Evolutionary conservation across 92 coral and sea anemone species (phyloP).

Genomic region (Actinostola sp.): DNA sequence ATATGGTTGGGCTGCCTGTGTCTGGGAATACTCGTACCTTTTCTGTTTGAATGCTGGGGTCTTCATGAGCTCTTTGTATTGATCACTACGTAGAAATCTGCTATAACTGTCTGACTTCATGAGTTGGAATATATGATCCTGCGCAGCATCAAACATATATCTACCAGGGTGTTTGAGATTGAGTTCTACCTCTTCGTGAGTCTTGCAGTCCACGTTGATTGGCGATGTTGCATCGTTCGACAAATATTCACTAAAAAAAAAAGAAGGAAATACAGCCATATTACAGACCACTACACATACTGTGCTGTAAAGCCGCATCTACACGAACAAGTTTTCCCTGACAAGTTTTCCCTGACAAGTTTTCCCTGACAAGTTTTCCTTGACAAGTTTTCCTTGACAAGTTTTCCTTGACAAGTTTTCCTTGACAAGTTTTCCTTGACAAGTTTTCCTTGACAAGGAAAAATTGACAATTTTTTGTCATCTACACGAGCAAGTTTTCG

Average conservation of each 20-base stretch:
- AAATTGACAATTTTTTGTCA: too few relatives aligned
- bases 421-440: too few relatives aligned
- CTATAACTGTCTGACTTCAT: slow-evolving; percentile 99
- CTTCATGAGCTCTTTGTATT: slow-evolving; percentile 87
- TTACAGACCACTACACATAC: not conserved
- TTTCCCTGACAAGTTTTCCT: too few relatives aligned
- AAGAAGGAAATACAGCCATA: not conserved
- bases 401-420: too few relatives aligned
- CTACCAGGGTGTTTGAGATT: slow-evolving; percentile 81
- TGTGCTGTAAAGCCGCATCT: too few relatives aligned
- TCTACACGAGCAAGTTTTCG: too few relatives aligned
- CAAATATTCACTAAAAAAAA: slow-evolving; percentile 76
- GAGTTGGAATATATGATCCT: slow-evolving; percentile 96
- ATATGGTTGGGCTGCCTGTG: too few relatives aligned
- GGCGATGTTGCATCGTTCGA: slow-evolving; percentile 87
- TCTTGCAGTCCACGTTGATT: slow-evolving; percentile 93
- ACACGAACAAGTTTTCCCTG: too few relatives aligned
- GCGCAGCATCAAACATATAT: slow-evolving; percentile 94
- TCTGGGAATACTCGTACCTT: too few relatives aligned
- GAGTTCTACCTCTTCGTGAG: slow-evolving; percentile 86
- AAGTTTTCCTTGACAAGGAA: too few relatives aligned
- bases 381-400: too few relatives aligned
- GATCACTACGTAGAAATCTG: slow-evolving; percentile 93
- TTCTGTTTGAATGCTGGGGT: slow-evolving; percentile 75
- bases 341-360: too few relatives aligned